Conservation (phyloP, 2,113 vertebrate species). For the Pitta sordida region DNA sequence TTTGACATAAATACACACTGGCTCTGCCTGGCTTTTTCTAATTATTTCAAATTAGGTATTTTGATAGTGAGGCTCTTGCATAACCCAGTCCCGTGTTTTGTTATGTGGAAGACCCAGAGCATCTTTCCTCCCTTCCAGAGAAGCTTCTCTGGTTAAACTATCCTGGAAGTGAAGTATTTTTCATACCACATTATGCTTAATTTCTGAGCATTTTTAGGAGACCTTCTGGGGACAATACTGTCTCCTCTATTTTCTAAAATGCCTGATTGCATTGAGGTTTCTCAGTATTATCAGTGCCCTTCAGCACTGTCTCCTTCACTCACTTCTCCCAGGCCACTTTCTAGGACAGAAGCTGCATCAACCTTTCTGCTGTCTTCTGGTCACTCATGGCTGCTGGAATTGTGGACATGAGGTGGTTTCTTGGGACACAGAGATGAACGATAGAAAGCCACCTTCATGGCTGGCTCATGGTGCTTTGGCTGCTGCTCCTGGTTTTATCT, state of each 20-base stretch:
- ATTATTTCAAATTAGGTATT: background rate
- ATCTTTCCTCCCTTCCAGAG: background rate
- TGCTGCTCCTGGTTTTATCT: background rate
- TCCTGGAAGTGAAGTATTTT: background rate
- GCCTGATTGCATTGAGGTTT: background rate
- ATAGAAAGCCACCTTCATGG: background rate
- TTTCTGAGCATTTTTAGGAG: background rate
- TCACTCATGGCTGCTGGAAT: background rate
- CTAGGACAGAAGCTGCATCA: background rate
- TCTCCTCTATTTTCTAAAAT: background rate
- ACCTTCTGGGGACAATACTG: background rate
- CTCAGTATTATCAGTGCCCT: background rate
- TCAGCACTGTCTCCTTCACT: background rate
- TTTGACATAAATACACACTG: background rate
- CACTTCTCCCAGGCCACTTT: background rate
- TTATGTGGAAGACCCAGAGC: background rate
- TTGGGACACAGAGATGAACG: background rate
- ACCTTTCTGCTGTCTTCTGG: background rate
- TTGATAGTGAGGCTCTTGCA: background rate
- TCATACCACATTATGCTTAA: background rate
- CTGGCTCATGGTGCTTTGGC: background rate
- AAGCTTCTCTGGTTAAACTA: background rate
- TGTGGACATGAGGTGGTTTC: background rate
- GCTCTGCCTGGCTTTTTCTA: background rate
- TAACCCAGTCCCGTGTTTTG: background rate